Conservation (phyloP, 1,140 invertebrate species). For the Colletes gigas region DNA sequence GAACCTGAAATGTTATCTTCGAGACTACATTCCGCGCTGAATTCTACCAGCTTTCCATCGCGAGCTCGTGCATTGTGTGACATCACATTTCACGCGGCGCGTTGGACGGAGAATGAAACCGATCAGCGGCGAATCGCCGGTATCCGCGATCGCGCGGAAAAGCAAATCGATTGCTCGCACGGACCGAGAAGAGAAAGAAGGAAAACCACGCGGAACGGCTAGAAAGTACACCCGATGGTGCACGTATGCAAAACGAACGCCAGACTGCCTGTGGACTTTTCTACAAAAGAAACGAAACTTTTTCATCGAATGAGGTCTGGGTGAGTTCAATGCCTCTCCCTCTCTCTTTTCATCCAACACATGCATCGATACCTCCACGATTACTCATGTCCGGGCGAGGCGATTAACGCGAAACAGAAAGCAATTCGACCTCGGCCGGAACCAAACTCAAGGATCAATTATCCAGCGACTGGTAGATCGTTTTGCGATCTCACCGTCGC, state of each 20-base stretch:
- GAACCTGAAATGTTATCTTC: slow-evolving; percentile 22
- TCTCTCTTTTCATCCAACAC: slow-evolving; percentile 55
- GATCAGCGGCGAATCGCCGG: neutral
- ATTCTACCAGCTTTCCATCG: slow-evolving; percentile 32
- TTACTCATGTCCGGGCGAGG: slow-evolving; percentile 55
- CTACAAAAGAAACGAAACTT: slow-evolving; percentile 37
- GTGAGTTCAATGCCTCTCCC: slow-evolving; percentile 54
- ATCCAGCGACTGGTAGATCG: slow-evolving; percentile 48
- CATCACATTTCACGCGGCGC: neutral
- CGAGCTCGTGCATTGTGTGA: slow-evolving; percentile 2
- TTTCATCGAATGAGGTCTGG: slow-evolving; percentile 48
- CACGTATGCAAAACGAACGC: neutral
- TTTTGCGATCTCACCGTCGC: slow-evolving; percentile 39
- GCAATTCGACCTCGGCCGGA: slow-evolving; percentile 61
- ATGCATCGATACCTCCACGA: slow-evolving; percentile 52
- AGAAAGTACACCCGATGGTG: neutral
- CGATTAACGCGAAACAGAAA: slow-evolving; percentile 59
- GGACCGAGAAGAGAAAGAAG: neutral
- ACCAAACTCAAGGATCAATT: slow-evolving; percentile 60
- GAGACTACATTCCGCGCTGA: slow-evolving; percentile 20
- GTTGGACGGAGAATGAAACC: neutral
- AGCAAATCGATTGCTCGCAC: neutral
- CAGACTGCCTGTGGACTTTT: slow-evolving; percentile 23
- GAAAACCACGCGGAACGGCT: neutral
- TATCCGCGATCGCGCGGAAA: neutral